Conservation (phyloP, 2,888 invertebrate species). For the Drosophila buzzatii region DNA sequence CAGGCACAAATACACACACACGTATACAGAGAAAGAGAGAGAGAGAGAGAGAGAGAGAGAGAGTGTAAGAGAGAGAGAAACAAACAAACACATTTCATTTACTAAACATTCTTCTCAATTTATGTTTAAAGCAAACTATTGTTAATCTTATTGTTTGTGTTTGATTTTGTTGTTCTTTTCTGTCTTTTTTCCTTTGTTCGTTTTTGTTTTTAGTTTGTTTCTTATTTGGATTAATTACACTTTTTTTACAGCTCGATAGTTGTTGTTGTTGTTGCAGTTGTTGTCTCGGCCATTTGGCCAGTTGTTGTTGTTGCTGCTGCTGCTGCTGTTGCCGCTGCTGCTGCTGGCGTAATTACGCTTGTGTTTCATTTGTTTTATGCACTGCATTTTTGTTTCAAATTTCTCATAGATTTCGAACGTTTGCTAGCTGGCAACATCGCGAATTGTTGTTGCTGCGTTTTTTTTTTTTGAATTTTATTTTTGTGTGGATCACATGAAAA, state of each 20-base stretch:
- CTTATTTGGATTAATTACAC: constrained; percentile 23
- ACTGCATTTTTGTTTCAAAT: constrained; percentile 50
- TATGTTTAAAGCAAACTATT: background rate
- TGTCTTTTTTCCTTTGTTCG: too few species aligned
- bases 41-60: background rate
- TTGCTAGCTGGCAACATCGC: constrained; percentile 68
- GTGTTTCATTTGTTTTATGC: constrained; percentile 45
- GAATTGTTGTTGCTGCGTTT: constrained; percentile 42
- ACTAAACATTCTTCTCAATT: background rate
- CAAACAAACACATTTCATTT: background rate
- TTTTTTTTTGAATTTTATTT: background rate
- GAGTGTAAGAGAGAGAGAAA: background rate
- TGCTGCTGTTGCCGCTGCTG: constrained; percentile 3
- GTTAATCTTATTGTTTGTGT: constrained; percentile 3
- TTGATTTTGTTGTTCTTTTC: background rate
- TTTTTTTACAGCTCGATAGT: constrained; percentile 43
- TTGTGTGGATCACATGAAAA: constrained; percentile 62
- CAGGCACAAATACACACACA: too few species aligned
- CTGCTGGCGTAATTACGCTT: constrained; percentile 29
- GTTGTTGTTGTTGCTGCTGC: constrained; percentile 14
- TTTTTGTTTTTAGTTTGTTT: constrained; percentile 11
- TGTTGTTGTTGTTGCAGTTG: constrained; percentile 33
- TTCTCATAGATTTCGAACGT: constrained; percentile 22
- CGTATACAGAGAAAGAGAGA: background rate
- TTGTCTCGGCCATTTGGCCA: background rate